Base-by-base conservation (phyloP, 2,888 invertebrate genomes). In the Cylloceria caligata region DNA sequence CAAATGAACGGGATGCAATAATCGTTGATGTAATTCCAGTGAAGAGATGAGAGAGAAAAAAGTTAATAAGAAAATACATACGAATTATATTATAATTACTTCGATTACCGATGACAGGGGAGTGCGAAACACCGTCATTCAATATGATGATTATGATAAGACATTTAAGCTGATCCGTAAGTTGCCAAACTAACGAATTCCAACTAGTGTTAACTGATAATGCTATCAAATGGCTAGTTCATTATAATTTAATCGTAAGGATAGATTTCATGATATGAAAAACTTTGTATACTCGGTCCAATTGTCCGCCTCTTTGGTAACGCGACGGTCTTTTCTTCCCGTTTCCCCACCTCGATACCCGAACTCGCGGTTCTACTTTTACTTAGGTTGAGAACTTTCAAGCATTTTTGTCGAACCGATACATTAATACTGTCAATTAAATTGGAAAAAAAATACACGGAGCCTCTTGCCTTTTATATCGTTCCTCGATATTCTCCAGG, bases 101-200 rank as follows among this genome's bases (percentile, higher is more conserved):
- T 42, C 68, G 62, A 80, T 79, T 55, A 68, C 47, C 55, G 55
- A 68, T 77, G 21, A 13, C 45, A 6, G 64, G n/a, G 62, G 39
- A 36, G 16, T 3, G 68, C 57, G 67, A 34, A 47, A 73, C 55
- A 77, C 36, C 74, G 55, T 75, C 60, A 34, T 30, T 45, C 7
- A 42, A 45, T 30, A 47, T 49, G 34, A 13, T 24, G 39, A 60
- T 57, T 62, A 74, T 76, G 68, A 87, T 87, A 86, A 86, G 86
- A 88, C 83, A 89, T 91, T 91, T 88, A 87, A 85, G 87, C 87
- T 86, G 90, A 89, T 89, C 88, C 90, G 88, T 90, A 88, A 90
- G 90, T 90, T 90, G 89, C 90, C 90, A 90, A 91, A 90, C 90
- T 90, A 89, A 90, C 87, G 88, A 91, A 89, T 89, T 90, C 86